Evolutionary conservation across 2,888 invertebrate species (phyloP), one percentile per base, ranked within the genome.

Genomic region (Zhuqinia jingwanae): DNA sequence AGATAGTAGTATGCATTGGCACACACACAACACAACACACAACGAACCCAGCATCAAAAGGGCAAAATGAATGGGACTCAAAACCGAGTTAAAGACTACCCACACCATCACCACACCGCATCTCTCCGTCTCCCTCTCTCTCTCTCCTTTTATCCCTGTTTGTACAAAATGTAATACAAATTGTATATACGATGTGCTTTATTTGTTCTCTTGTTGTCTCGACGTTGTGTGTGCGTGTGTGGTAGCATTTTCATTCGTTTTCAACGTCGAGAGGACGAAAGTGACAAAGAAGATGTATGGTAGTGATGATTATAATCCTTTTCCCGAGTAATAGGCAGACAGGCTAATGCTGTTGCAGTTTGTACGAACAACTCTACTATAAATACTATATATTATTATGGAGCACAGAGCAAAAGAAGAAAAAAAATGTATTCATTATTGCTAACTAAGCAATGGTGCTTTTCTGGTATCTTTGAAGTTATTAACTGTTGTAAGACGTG

Each of bases 1-100:
- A n/a, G n/a, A n/a, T n/a, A n/a, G n/a, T n/a, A n/a, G n/a, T n/a
- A n/a, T n/a, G n/a, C n/a, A n/a, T n/a, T n/a, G n/a, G n/a, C n/a
- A n/a, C n/a, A n/a, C n/a, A n/a, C n/a, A n/a, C n/a, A n/a, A n/a
- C n/a, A n/a, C n/a, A n/a, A n/a, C 30, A 30, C 63, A 63, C 47
- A 15, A 20, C 42, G 45, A n/a, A 63, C 30, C 13, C 17, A 70
- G 45, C 47, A 70, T 45, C 47, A 47, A 65, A 47, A 65, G 50
- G 65, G 50, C 65, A n/a, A 25, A 56, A 56, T 56, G 56, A 56
- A 56, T 56, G 56, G 22, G 56, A 20, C 17, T 56, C 5, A 56
- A 63, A 27, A 3, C 63, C 63, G 63, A 63, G 45, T n/a, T 42
- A 42, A 70, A 70, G 8, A 70, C 17, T n/a, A n/a, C n/a, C n/a